Conservation (phyloP, 1,140 invertebrate species). For the Drosophila dunni region DNA sequence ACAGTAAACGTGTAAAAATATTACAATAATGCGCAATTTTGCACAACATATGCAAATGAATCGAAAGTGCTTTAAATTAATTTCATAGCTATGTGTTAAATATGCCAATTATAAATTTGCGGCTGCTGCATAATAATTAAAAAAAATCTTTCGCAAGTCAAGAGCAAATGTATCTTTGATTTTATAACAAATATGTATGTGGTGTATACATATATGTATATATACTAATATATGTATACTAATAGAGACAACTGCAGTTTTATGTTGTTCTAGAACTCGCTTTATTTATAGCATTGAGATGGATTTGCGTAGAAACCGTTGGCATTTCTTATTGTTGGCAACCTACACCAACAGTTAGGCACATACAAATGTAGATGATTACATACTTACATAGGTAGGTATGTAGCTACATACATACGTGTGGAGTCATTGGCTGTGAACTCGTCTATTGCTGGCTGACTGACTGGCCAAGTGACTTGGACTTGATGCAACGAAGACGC, state of each 20-base stretch:
- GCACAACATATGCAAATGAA: not conserved
- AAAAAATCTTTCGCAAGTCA: not conserved
- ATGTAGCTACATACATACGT: constrained; percentile 22
- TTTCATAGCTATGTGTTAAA: not conserved
- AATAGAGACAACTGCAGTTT: not conserved
- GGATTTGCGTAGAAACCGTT: constrained; percentile 7
- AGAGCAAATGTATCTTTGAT: not conserved
- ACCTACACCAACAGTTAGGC: constrained; percentile 70
- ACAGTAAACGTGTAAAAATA: not conserved
- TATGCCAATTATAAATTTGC: not conserved
- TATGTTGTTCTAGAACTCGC: constrained; percentile 18
- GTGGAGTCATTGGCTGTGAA: constrained; percentile 68
- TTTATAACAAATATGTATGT: too few relatives aligned
- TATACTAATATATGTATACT: not conserved
- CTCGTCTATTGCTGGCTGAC: constrained; percentile 56
- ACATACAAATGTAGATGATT: constrained; percentile 1
- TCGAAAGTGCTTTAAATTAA: not conserved
- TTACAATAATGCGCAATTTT: not conserved
- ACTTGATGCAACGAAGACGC: constrained; percentile 63
- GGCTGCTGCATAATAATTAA: not conserved
- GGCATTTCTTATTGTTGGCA: constrained; percentile 44
- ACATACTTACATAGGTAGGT: constrained; percentile 1
- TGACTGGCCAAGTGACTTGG: constrained; percentile 70
- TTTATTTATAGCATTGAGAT: constrained; percentile 17
- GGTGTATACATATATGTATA: not conserved